Evolutionary conservation across 2,113 vertebrate genomes (phyloP), one percentile per base, ranked within the genome.

Genomic region (Pithys albifrons): DNA sequence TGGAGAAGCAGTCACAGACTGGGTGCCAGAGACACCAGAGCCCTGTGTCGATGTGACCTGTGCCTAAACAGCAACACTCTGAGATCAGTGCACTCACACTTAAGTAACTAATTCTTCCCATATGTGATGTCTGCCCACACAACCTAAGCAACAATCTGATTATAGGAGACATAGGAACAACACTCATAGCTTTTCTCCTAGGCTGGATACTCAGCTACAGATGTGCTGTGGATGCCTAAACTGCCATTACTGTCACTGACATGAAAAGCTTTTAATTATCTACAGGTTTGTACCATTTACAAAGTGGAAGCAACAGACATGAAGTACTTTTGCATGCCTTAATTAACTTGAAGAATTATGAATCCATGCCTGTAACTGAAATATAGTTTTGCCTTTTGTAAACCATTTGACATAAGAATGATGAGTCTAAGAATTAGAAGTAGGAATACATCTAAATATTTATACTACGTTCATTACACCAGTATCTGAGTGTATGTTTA

Each of bases 401-500:
- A 97, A 97, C 80, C 29, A 9, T 89, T 74, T 93, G 94, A 89
- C 91, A 74, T 33, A 90, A 92, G 94, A 95, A 81, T 64, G 45
- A 94, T 71, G 83, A 95, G 46, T 55, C 66, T 54, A 58, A 93
- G 88, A 80, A 89, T 89, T 77, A 93, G 80, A 90, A 74, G 80
- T 86, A 94, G 76, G 59, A 84, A 96, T 54, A 93, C 76, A 86
- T 92, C 91, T 86, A 94, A 96, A 97, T 95, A 95, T 95, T 96
- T 97, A 86, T 55, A 66, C 59, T 86, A 70, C 0, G 0, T 71
- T 94, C 88, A 67, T 74, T 90, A 93, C 65, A 78, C 16, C 49
- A 66, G 43, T 59, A 49, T 91, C 57, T 67, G 69, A 97, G 69
- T 9, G 2, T 28, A n/a, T 73, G 85, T 86, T 89, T 88, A 51